phyloP scores from a whole-genome alignment of 2,888 invertebrate genomes.

The Oxytorus armatus region DNA sequence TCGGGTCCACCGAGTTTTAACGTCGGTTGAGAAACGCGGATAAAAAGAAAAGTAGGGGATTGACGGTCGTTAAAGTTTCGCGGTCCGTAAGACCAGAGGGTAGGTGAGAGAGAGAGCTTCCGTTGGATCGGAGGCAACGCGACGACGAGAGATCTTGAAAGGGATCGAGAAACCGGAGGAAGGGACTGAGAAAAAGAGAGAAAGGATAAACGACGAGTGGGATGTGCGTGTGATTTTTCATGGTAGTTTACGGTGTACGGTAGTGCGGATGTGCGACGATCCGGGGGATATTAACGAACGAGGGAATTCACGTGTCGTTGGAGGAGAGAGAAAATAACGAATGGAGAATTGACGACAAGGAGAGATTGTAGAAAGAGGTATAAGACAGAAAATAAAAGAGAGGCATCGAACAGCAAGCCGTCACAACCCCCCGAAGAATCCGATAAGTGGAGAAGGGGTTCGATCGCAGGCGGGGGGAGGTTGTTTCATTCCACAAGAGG shows the following conservation, averaged over 20 bases:
- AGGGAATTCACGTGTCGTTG: constrained; percentile 29
- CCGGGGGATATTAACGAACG: constrained; percentile 40
- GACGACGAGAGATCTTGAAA: constrained; percentile 20
- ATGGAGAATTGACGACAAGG: constrained; percentile 45
- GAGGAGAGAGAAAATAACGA: constrained; percentile 12
- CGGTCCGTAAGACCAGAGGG: too few relatives aligned
- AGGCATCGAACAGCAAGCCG: neutral
- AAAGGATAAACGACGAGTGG: constrained; percentile 15
- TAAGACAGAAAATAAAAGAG: constrained; percentile 7
- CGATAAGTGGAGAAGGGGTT: constrained; percentile 28
- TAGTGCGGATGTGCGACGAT: constrained; percentile 60
- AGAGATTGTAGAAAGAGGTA: constrained; percentile 20
- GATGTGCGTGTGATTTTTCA: constrained; percentile 31
- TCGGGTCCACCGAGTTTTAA: constrained; percentile 51
- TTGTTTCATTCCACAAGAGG: constrained; percentile 40
- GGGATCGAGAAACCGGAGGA: constrained; percentile 13
- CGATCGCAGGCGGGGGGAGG: constrained; percentile 36
- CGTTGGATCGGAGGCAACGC: constrained; percentile 63
- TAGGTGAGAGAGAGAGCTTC: constrained; percentile 47
- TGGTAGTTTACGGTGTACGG: constrained; percentile 17
- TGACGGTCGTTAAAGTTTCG: too few relatives aligned
- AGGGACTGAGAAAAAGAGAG: constrained; percentile 7
- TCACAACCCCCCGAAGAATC: neutral
- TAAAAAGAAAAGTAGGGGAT: constrained; percentile 36
- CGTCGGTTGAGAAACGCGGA: constrained; percentile 29